Evolutionary conservation across 2,888 invertebrate species (phyloP).

Genomic region (Himalopsyche japonica): DNA sequence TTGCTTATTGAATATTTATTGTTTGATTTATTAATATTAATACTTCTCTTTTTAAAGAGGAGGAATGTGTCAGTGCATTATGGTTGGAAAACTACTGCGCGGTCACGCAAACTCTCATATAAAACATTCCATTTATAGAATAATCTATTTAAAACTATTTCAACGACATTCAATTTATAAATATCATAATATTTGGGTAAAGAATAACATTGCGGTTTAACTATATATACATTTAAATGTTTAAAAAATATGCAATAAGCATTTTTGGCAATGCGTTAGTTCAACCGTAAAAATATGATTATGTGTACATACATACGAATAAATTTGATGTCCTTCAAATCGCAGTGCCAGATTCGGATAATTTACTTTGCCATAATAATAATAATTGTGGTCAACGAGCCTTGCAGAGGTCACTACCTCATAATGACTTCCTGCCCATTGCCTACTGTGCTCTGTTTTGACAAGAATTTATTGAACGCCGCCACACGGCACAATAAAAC

Average conservation of each 20-base stretch:
- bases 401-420: constrained; percentile 33
- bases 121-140: too few relatives aligned
- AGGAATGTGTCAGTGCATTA: too few relatives aligned
- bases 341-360: neutral
- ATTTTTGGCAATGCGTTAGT: neutral
- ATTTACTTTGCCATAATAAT: neutral
- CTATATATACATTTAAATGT: too few relatives aligned
- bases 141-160: too few relatives aligned
- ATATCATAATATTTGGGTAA: too few relatives aligned
- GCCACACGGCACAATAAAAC: neutral
- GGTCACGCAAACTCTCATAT: too few relatives aligned
- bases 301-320: neutral
- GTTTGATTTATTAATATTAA: too few relatives aligned
- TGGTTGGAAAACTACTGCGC: too few relatives aligned
- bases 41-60: too few relatives aligned
- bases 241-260: neutral
- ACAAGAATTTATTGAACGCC: constrained; percentile 1
- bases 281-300: neutral
- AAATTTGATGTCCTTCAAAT: neutral
- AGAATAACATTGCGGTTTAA: too few relatives aligned
- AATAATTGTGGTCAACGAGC: constrained; percentile 29
- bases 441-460: constrained; percentile 8
- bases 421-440: constrained; percentile 36
- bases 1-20: too few relatives aligned
- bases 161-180: too few relatives aligned